phyloP scores from a whole-genome alignment of 2,113 vertebrate genomes.

The Dryoscopus gambensis region DNA sequence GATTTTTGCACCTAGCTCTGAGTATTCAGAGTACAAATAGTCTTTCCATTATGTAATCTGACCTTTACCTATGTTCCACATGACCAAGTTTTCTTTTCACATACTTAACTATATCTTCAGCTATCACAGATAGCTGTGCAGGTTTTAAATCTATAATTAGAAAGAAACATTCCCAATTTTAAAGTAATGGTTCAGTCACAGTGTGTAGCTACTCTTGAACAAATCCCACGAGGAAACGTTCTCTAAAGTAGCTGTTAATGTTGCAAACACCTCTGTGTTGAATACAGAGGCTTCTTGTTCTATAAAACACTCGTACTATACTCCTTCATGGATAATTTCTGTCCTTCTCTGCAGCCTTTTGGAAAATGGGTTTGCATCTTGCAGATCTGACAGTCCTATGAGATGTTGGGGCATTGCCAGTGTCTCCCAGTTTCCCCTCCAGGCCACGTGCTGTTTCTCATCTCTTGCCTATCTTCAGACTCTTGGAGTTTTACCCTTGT shows the following conservation, averaged over 20 bases:
- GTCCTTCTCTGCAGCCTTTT: background rate
- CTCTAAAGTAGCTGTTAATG: background rate
- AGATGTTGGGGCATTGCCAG: too few relatives aligned
- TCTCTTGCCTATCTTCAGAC: background rate
- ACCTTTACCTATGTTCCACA: background rate
- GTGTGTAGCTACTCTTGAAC: background rate
- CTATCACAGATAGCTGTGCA: background rate
- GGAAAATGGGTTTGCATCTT: background rate
- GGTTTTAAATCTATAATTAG: background rate
- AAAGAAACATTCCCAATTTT: background rate
- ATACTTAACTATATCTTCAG: background rate
- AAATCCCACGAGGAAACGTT: background rate
- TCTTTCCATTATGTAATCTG: background rate
- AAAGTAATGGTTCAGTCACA: background rate
- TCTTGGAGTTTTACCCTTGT: background rate
- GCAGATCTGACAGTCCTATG: background rate
- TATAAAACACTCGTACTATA: background rate
- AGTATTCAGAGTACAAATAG: background rate
- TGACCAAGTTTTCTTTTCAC: background rate
- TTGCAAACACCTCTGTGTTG: background rate
- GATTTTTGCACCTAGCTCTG: background rate
- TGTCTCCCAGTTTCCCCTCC: background rate
- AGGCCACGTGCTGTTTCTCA: background rate
- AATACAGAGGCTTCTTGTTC: background rate
- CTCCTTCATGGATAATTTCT: background rate